These are phyloP conservation scores for Aeoliscus strigatus DNA, from an alignment of 2,797 vertebrate genomes.

Conservation along the genomic window DNA sequence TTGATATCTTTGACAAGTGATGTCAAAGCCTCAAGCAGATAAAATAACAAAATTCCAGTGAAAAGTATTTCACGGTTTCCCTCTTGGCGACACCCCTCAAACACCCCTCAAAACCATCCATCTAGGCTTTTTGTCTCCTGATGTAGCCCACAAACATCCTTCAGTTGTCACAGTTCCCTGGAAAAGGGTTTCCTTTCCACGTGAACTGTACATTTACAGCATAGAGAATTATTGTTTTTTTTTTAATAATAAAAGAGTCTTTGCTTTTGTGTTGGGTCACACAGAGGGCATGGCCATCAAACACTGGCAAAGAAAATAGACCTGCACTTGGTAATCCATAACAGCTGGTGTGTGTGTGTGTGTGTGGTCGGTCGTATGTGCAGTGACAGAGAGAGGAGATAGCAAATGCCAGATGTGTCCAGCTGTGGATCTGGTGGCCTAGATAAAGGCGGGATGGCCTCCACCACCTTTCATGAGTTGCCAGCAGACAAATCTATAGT, in stretches of 20 bases:
- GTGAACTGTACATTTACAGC: conserved; percentile 4
- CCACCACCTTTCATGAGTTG: conserved; percentile 58
- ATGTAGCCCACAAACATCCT: not conserved
- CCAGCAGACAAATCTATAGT: conserved; percentile 59
- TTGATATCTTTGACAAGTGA: conserved; percentile 32
- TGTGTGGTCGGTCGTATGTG: conserved; percentile 28
- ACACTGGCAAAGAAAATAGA: conserved; percentile 53
- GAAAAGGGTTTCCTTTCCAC: conserved; percentile 15
- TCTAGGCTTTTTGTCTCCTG: too few species aligned
- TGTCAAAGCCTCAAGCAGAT: conserved; percentile 25
- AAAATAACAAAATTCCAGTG: conserved; percentile 32
- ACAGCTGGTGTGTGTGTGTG: conserved; percentile 63
- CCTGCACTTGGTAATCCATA: conserved; percentile 63
- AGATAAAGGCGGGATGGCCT: conserved; percentile 68
- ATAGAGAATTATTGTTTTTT: conserved; percentile 5
- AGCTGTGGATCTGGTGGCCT: conserved; percentile 72
- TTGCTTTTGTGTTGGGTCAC: conserved; percentile 51
- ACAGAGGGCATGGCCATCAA: conserved; percentile 49
- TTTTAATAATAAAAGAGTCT: conserved; percentile 25
- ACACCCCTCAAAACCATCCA: too few species aligned
- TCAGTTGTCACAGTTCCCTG: conserved; percentile 6
- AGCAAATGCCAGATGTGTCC: conserved; percentile 68
- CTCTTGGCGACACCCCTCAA: too few species aligned
- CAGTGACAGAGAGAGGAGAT: conserved; percentile 28
- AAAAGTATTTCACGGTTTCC: conserved; percentile 27